Base-by-base conservation (phyloP, 2,797 vertebrate genomes). In the Thunnus albacares region DNA sequence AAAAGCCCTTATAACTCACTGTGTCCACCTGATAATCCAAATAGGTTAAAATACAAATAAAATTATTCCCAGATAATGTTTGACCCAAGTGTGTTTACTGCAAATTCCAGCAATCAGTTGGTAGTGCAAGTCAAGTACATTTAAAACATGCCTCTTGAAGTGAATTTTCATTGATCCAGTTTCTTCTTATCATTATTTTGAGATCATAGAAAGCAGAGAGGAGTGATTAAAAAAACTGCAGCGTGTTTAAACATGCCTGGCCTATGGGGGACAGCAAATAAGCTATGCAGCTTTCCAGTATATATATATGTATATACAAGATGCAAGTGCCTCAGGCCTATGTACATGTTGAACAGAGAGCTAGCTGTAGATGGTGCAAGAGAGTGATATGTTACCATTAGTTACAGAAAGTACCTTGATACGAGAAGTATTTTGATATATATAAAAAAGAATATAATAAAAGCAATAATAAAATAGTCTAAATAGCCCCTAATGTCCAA, bases 321-420 rank as follows among this genome's bases (percentile, higher is more conserved):
- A 77, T 83, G 55, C 59, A 77, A 59, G 56, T 43, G 64, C 57
- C 56, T 77, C 30, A 77, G 67, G 73, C 61, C 71, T 35, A 55
- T 52, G 53, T 70, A 59, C 65, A 70, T 53, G 66, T 60, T 73
- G 38, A 84, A 75, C 80, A 69, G 47, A 59, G 64, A 75, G 62
- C 41, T 41, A 55, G 59, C 75, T 87, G 59, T 47, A 85, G 83
- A 77, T 79, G 61, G 65, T 74, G 83, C 72, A 87, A 85, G 57
- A 80, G 77, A 82, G 56, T 77, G 79, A 90, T 87, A 87, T 80
- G 75, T 87, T 77, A 83, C 49, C 49, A 79, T 71, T 72, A 71
- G 86, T 91, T 78, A 90, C 79, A 89, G 66, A 47, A 89, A 89
- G 92, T 93, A 94, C 91, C 92, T 82, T 89, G 26, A 53, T 74